These are phyloP conservation scores for Cyclopterus lumpus DNA, from an alignment of 2,797 vertebrate genomes.

Conservation along the genomic window DNA sequence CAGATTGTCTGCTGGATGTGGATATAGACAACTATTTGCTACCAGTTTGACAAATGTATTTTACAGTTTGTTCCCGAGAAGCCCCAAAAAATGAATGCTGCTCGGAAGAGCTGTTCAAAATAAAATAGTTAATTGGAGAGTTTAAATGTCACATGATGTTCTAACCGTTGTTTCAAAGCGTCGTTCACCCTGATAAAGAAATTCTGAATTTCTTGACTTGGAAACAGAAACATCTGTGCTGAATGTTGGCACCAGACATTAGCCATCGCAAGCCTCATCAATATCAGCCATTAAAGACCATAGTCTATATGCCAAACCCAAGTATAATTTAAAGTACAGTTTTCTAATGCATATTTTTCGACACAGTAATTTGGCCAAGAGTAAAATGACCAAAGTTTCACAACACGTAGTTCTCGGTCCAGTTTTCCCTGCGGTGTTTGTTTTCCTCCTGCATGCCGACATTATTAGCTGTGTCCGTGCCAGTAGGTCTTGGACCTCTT, in stretches of 20 bases:
- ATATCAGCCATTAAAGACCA: neutral
- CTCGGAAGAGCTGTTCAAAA: neutral
- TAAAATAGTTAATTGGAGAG: neutral
- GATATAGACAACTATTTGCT: neutral
- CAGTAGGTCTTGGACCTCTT: slow-evolving; percentile 43
- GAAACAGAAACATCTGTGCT: neutral
- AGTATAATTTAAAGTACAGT: neutral
- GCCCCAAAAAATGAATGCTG: neutral
- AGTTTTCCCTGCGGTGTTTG: slow-evolving; percentile 21
- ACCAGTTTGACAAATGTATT: neutral
- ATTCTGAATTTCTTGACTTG: slow-evolving; percentile 4
- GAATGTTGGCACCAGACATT: neutral
- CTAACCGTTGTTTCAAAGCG: neutral
- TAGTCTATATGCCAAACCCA: neutral
- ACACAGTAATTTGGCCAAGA: neutral
- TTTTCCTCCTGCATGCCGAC: slow-evolving; percentile 25
- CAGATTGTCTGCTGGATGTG: neutral
- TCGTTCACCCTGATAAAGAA: neutral
- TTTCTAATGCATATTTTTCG: slow-evolving; percentile 10
- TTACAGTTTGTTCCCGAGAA: neutral
- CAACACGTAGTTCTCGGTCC: slow-evolving; percentile 3
- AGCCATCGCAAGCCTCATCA: neutral
- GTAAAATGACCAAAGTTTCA: slow-evolving; percentile 14
- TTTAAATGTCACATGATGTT: slow-evolving; percentile 1
- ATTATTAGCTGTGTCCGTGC: slow-evolving; percentile 34